Conservation (phyloP, 2,113 vertebrate species). For the Myocastor coypus region DNA sequence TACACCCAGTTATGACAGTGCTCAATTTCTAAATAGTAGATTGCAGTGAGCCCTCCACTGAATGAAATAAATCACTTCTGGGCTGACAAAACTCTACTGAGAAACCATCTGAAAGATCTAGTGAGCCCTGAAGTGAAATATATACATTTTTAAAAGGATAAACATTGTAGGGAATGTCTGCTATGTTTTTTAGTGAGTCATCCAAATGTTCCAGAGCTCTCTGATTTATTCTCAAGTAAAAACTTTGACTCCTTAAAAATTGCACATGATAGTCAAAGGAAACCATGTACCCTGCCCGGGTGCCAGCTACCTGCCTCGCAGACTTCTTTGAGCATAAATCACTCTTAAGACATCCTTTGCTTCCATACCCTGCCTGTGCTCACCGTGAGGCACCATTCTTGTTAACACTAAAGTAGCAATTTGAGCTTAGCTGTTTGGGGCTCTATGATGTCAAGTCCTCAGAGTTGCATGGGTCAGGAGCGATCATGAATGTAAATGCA, state of each 20-base stretch:
- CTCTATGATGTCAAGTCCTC: constrained; percentile 74
- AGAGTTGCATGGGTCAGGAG: constrained; percentile 75
- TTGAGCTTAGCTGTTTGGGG: constrained; percentile 59
- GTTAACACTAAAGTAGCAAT: constrained; percentile 61
- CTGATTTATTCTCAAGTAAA: constrained; percentile 63
- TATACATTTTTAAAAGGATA: constrained; percentile 41
- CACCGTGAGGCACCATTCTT: constrained; percentile 62
- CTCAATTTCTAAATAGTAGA: constrained; percentile 25
- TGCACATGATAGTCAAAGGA: constrained; percentile 46
- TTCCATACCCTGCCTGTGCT: constrained; percentile 68
- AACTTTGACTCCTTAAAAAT: constrained; percentile 58
- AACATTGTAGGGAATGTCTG: not conserved
- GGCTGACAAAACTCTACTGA: constrained; percentile 53
- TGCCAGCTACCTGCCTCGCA: not conserved
- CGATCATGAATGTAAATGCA: constrained; percentile 77
- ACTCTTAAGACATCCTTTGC: constrained; percentile 21
- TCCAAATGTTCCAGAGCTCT: not conserved
- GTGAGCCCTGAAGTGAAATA: constrained; percentile 3
- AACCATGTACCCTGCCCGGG: not conserved
- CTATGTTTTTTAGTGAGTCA: constrained; percentile 49
- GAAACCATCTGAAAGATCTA: constrained; percentile 40
- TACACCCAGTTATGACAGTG: not conserved
- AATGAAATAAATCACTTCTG: constrained; percentile 46
- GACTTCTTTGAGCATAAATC: constrained; percentile 69
- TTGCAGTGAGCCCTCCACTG: constrained; percentile 61